These are phyloP conservation scores for Cercopithecus mona DNA, from an alignment of 2,113 vertebrate genomes.

Conservation along the genomic window DNA sequence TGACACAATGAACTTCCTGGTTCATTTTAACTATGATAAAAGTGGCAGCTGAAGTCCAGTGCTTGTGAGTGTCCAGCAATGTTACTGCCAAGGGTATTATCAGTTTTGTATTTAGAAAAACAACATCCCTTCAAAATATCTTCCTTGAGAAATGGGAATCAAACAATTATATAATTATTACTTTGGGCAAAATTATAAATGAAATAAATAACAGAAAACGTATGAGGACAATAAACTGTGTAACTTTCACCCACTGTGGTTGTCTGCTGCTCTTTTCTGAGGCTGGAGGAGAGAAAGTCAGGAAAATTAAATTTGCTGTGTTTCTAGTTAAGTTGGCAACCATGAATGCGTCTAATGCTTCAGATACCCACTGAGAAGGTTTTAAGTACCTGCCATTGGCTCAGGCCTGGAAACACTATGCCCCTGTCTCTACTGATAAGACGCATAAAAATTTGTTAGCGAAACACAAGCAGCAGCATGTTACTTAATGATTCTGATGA, in stretches of 20 bases:
- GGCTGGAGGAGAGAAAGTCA: neutral
- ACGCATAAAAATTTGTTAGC: neutral
- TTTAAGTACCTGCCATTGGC: neutral
- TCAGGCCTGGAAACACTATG: neutral
- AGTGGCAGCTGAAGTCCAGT: neutral
- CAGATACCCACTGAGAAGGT: neutral
- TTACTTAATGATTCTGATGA: neutral
- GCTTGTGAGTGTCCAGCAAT: neutral
- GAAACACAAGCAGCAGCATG: neutral
- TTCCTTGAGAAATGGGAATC: neutral
- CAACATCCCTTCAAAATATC: neutral
- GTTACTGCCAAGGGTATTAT: neutral
- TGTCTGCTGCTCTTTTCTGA: neutral
- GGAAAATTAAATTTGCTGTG: neutral
- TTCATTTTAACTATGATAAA: neutral
- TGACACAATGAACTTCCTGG: neutral
- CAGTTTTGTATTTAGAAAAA: neutral
- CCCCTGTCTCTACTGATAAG: neutral
- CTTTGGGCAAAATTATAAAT: neutral
- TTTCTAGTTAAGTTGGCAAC: neutral
- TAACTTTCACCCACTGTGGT: neutral
- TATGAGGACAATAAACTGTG: neutral
- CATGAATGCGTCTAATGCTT: neutral
- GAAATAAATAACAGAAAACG: neutral
- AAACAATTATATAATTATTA: neutral